Conservation (phyloP, 2,113 vertebrate species). For the Tetrax tetrax region DNA sequence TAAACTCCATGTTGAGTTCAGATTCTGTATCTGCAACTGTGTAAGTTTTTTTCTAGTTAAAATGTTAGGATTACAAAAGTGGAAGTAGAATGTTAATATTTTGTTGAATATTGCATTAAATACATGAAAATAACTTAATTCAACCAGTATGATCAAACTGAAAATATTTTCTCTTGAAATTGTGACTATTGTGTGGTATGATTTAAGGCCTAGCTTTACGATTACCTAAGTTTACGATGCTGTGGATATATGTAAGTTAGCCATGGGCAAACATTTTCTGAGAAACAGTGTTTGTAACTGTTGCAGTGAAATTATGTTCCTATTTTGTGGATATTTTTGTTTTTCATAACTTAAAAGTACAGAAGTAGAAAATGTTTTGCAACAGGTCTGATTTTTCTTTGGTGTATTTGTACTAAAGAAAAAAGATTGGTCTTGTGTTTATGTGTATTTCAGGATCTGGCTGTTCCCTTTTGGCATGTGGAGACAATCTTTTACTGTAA, state of each 20-base stretch:
- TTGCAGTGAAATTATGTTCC: not conserved
- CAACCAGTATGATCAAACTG: not conserved
- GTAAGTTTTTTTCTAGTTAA: not conserved
- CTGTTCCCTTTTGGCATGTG: not conserved
- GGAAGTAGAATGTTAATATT: not conserved
- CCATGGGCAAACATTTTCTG: not conserved
- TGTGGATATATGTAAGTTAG: not conserved
- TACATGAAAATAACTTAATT: not conserved
- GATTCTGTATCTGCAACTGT: not conserved
- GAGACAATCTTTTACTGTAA: not conserved
- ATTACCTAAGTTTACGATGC: not conserved
- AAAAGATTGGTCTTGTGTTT: not conserved
- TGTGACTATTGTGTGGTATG: not conserved
- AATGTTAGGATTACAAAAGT: not conserved
- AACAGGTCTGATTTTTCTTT: not conserved
- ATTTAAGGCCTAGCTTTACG: not conserved
- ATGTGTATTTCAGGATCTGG: not conserved
- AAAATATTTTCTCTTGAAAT: not conserved
- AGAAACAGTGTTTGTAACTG: not conserved
- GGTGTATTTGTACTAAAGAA: not conserved
- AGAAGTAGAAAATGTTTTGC: not conserved
- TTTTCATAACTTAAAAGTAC: not conserved
- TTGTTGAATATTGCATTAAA: not conserved
- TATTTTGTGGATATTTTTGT: not conserved
- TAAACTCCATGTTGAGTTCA: not conserved